A percentile compares a stretch with the other conserved stretches of the same genome.
phyloP scores from a whole-genome alignment of 92 coral and sea anemone species.

The Paramuricea clavata region DNA sequence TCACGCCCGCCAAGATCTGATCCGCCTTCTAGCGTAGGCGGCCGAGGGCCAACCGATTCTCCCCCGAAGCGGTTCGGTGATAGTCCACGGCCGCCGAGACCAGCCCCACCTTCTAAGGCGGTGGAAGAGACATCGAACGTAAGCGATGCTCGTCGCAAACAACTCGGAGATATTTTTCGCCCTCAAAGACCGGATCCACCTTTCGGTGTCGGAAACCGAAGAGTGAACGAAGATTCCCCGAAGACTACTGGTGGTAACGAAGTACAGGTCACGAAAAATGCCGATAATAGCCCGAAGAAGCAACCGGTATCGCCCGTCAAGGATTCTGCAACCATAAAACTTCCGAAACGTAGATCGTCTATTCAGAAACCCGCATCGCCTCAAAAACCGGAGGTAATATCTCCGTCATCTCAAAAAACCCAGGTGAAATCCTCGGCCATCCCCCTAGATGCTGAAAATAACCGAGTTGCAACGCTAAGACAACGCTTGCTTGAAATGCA shows the following conservation, averaged over 20 bases:
- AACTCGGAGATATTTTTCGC: background rate
- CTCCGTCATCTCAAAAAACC: background rate
- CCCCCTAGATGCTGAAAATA: background rate
- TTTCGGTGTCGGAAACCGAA: background rate
- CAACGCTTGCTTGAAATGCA: conserved; percentile 9
- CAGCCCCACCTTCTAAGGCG: background rate
- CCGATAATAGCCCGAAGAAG: background rate
- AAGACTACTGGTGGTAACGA: background rate
- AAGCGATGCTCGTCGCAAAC: conserved; percentile 1
- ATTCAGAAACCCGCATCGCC: background rate
- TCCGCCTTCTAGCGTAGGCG: background rate
- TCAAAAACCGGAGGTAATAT: background rate
- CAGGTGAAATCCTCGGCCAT: background rate
- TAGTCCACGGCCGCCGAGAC: background rate
- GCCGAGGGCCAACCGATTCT: background rate
- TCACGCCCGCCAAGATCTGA: background rate
- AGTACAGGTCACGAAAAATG: background rate
- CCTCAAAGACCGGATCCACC: background rate
- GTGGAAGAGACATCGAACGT: background rate
- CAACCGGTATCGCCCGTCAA: background rate
- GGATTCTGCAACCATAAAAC: background rate
- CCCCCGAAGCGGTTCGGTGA: background rate
- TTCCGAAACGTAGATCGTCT: conserved; percentile 14
- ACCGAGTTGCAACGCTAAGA: conserved; percentile 2
- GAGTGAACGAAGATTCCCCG: background rate